These are phyloP conservation scores for Tragulus kanchil DNA, from an alignment of 2,113 vertebrate genomes.

Conservation along the genomic window DNA sequence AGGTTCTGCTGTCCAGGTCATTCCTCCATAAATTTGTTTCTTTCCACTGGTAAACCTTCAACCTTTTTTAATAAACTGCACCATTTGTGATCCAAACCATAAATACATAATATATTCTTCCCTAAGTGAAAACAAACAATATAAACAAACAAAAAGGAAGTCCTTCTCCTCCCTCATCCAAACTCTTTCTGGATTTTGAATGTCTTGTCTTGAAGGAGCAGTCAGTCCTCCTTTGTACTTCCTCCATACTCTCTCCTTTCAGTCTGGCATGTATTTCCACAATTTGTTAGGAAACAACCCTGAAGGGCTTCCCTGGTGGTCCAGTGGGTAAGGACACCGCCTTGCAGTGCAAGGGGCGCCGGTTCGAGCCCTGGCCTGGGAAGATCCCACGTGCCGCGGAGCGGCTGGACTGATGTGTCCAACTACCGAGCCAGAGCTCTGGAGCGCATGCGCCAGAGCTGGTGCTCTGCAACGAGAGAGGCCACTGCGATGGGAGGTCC, in stretches of 20 bases:
- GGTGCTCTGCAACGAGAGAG: too few relatives aligned
- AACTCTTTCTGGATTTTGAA: not conserved
- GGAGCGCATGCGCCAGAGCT: too few relatives aligned
- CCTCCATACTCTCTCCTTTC: not conserved
- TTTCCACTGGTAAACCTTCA: not conserved
- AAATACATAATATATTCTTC: not conserved
- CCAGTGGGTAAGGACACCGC: too few relatives aligned
- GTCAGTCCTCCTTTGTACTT: rapidly evolving
- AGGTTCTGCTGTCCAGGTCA: not conserved
- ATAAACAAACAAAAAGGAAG: not conserved
- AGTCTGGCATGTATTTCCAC: not conserved
- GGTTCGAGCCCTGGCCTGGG: too few relatives aligned
- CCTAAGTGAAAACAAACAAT: not conserved
- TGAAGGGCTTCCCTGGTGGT: not conserved
- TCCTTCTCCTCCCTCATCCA: too few relatives aligned
- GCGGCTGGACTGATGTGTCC: too few relatives aligned
- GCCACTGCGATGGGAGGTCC: too few relatives aligned
- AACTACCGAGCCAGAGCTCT: too few relatives aligned
- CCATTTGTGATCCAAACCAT: not conserved
- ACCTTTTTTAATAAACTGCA: not conserved
- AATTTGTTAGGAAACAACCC: not conserved
- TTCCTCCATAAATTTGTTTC: not conserved
- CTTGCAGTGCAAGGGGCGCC: too few relatives aligned
- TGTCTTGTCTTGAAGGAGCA: rapidly evolving
- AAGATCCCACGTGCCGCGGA: too few relatives aligned